These are phyloP conservation scores for Leptogaster cylindrica DNA, from an alignment of 2,888 invertebrate species.

Conservation along the genomic window DNA sequence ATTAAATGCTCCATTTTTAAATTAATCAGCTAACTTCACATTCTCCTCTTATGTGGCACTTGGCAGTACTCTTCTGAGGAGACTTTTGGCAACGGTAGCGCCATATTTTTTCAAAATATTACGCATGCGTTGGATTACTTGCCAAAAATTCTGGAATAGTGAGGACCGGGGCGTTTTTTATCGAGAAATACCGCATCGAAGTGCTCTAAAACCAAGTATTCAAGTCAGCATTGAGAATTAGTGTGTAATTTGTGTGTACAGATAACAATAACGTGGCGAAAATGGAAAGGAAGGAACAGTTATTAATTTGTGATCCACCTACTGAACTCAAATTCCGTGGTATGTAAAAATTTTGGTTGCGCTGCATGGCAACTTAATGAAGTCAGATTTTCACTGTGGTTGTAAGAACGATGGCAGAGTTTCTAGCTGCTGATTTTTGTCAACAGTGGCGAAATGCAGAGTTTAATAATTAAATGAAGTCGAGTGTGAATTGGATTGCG, in stretches of 20 bases:
- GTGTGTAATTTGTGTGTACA: constrained; percentile 19
- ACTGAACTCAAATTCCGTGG: constrained; percentile 90
- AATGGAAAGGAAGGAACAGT: constrained; percentile 73
- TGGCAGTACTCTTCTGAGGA: constrained; percentile 30
- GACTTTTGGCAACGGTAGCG: constrained; percentile 1
- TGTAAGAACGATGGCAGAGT: constrained; percentile 19
- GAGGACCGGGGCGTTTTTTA: constrained; percentile 37
- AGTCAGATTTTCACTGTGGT: constrained; percentile 2
- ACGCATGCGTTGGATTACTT: constrained; percentile 41
- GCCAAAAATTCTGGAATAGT: constrained; percentile 35
- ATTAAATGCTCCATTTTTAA: no score
- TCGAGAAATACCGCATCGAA: constrained; percentile 12
- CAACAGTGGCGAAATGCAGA: not conserved
- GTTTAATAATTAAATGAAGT: not conserved
- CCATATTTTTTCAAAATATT: constrained; percentile 36
- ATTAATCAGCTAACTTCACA: not conserved
- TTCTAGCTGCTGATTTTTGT: constrained; percentile 1
- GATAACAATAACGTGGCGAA: constrained; percentile 1
- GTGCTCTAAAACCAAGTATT: constrained; percentile 6
- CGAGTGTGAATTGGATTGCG: no score
- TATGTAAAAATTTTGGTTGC: constrained; percentile 63
- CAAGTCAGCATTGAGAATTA: not conserved
- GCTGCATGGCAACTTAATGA: constrained; percentile 6
- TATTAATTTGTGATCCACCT: constrained; percentile 86
- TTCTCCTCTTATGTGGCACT: constrained; percentile 4